Evolutionary conservation across 2,888 invertebrate genomes (phyloP).

Genomic region (Actias luna): DNA sequence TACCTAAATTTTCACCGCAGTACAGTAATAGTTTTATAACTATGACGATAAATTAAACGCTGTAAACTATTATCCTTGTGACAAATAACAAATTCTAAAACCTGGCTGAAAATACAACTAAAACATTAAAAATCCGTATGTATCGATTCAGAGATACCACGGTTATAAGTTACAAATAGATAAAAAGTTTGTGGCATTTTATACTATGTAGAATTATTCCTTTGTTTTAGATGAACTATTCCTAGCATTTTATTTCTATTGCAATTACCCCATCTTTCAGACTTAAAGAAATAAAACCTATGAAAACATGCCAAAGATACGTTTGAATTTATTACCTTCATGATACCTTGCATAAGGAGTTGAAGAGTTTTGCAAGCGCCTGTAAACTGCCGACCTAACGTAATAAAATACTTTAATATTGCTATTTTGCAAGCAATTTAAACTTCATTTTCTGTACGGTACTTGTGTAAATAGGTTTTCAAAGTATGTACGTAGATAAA

Average conservation of each 20-base stretch:
- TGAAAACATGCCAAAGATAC: background rate
- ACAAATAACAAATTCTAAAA: no score
- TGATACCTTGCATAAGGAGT: conserved; percentile 1
- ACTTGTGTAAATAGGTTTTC: conserved; percentile 23
- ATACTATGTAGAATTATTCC: no score
- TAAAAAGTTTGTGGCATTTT: no score
- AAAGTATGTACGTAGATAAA: conserved; percentile 2
- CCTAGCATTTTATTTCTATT: no score
- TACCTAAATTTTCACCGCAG: background rate
- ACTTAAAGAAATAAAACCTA: background rate
- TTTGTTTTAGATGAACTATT: no score
- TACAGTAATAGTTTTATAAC: background rate
- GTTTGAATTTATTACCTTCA: background rate
- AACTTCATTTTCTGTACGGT: conserved; percentile 37
- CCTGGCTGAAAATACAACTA: no score
- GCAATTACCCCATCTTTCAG: no score
- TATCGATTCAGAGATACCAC: no score
- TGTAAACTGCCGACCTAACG: conserved; percentile 29
- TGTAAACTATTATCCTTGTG: no score
- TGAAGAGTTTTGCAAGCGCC: conserved; percentile 17
- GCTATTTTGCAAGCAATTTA: conserved; percentile 42
- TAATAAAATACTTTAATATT: conserved; percentile 41
- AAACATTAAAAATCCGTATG: no score
- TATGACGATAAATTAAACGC: no score
- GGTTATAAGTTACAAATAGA: no score